Evolutionary conservation across 2,888 invertebrate genomes (phyloP), one percentile per base, ranked within the genome.

Genomic region (Polydrusus pterygomalis): DNA sequence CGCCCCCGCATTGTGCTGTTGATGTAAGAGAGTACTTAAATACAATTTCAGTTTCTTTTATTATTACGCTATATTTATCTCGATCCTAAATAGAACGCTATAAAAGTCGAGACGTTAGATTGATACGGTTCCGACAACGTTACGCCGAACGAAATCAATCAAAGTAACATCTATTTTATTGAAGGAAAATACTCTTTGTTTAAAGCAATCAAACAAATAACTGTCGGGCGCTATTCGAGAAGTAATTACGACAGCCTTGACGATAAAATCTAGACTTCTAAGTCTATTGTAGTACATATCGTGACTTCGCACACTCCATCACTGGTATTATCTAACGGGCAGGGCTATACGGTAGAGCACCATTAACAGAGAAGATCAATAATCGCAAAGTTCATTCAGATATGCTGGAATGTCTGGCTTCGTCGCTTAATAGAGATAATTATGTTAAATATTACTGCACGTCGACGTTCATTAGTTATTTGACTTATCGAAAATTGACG

Each of bases 351-450:
- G 64, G 69, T 68, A 74, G 70, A 75, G 47, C 58, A 70, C 70
- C 70, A 60, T 70, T 58, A 70, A 63, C 63, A n/a, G 45, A 18
- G 69, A 5, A 34, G 76, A 76, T 76, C 76, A 60, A 76, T 76
- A 76, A 67, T 58, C 43, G 71, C 63, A 49, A 69, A 62, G 76
- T 77, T 77, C 77, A 77, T 77, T 77, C 77, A 77, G 69, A 58
- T 58, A 30, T 38, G 47, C 9, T 30, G 69, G 69, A 69, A 74
- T 69, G 67, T 58, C 51, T 67, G 56, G 43, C 43, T 56, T 18
- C 43, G 56, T 63, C 70, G 15, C 40, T 64, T 71, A 62, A 38
- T 63, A 63, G 25, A 71, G 49, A 43, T 51, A 64, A 71, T 71
- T 64, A 71, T 71, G 64, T 38, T 54, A 40, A 63, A 64, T 47